A percentile compares a stretch with the other conserved stretches of the same genome.
These are phyloP conservation scores for Zophobas atratus DNA, from an alignment of 1,140 invertebrate genomes.

Conservation along the genomic window DNA sequence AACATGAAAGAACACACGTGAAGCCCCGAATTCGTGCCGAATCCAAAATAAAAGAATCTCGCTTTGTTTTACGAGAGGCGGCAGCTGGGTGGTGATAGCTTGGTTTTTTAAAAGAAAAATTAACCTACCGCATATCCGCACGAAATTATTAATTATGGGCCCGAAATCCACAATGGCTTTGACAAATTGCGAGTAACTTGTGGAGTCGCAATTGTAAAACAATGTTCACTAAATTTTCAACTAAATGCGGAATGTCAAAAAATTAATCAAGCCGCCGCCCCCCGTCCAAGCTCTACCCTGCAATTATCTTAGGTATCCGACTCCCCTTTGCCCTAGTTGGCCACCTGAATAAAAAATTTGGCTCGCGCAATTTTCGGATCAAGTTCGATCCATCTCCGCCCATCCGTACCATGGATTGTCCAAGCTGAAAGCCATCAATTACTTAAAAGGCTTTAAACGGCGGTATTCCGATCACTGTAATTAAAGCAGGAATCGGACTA, in stretches of 20 bases:
- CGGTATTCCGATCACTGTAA: conserved; percentile 52
- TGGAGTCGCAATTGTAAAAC: too few species aligned
- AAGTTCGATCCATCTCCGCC: conserved; percentile 18
- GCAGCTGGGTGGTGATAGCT: too few species aligned
- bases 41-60: too few species aligned
- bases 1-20: too few species aligned
- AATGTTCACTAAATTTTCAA: too few species aligned
- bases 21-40: too few species aligned
- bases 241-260: background rate
- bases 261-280: background rate
- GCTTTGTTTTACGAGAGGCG: too few species aligned
- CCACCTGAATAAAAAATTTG: background rate
- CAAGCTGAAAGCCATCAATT: conserved; percentile 49
- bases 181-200: too few species aligned
- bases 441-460: conserved; percentile 51
- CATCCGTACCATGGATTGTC: conserved; percentile 27
- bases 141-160: too few species aligned
- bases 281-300: background rate
- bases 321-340: background rate
- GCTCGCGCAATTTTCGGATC: conserved; percentile 26
- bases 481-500: conserved; percentile 42
- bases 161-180: too few species aligned
- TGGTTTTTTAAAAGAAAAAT: too few species aligned
- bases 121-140: too few species aligned
- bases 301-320: conserved; percentile 6